phyloP scores from a whole-genome alignment of 2,797 vertebrate genomes.

The Phoebastria nigripes region DNA sequence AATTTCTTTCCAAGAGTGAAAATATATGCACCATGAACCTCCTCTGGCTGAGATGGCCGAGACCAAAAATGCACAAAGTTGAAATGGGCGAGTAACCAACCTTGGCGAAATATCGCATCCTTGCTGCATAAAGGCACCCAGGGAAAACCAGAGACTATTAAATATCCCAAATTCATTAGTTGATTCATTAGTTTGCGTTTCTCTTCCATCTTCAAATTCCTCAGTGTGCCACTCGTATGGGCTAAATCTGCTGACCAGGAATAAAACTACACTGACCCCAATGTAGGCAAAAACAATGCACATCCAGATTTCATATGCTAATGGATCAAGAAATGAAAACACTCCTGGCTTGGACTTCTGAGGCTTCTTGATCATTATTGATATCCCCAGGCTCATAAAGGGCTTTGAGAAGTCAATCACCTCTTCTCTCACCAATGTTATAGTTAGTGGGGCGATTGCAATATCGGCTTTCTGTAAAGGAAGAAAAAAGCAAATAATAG shows the following conservation, averaged over 20 bases:
- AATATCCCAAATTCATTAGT: conserved; percentile 99
- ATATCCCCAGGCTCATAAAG: conserved; percentile 99
- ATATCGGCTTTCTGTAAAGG: conserved; percentile 95
- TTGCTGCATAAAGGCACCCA: conserved; percentile 99
- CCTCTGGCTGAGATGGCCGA: conserved; percentile 68
- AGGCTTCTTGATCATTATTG: conserved; percentile 99
- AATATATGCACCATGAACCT: conserved; percentile 79
- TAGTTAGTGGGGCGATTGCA: conserved; percentile 96
- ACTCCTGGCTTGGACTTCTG: conserved; percentile 99
- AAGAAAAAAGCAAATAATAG: conserved; percentile 54
- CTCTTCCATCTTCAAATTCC: conserved; percentile 96
- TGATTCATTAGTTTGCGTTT: conserved; percentile 98
- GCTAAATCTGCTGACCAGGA: conserved; percentile 99
- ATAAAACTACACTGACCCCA: conserved; percentile 98
- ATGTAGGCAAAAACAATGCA: conserved; percentile 99
- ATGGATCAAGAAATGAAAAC: conserved; percentile 97
- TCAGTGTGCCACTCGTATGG: conserved; percentile 99
- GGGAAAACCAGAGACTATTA: conserved; percentile 99
- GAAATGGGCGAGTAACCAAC: conserved; percentile 84
- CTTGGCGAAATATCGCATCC: conserved; percentile 99
- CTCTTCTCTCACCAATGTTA: conserved; percentile 97
- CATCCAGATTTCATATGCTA: conserved; percentile 99
- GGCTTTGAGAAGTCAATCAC: conserved; percentile 99
- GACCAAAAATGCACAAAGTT: conserved; percentile 85
- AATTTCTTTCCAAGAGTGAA: conserved; percentile 63